Conservation (phyloP, 2,113 vertebrate genomes). For the Pseudonaja textilis region DNA sequence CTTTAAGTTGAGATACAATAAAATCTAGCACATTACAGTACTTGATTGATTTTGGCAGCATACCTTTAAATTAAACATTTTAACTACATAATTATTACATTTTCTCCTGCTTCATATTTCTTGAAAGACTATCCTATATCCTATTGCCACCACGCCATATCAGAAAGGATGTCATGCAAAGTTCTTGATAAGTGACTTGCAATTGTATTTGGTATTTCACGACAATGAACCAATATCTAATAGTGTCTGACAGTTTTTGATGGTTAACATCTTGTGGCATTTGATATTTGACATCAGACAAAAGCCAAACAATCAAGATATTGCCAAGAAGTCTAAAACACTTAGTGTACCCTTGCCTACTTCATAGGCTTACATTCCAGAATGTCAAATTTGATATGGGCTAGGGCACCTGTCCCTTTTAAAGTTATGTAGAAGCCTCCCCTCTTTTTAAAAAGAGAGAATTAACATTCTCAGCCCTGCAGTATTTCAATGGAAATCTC, state of each 20-base stretch:
- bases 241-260: conserved; percentile 2
- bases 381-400: neutral
- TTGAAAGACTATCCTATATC: neutral
- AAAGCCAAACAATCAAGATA: conserved; percentile 9
- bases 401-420: neutral
- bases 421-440: neutral
- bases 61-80: neutral
- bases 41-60: neutral
- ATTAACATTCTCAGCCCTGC: neutral
- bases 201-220: neutral
- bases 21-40: neutral
- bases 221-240: neutral
- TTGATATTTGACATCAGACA: conserved; percentile 15
- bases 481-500: neutral
- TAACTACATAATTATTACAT: neutral
- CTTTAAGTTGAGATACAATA: neutral
- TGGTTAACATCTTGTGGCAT: conserved; percentile 6
- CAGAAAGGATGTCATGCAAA: neutral
- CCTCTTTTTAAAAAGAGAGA: no score
- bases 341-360: neutral
- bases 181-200: neutral
- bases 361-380: neutral
- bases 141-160: no score
- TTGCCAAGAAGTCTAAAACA: conserved; percentile 4
- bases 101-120: neutral